Conservation (phyloP, 2,113 vertebrate genomes). For the Deroptyus accipitrinus region DNA sequence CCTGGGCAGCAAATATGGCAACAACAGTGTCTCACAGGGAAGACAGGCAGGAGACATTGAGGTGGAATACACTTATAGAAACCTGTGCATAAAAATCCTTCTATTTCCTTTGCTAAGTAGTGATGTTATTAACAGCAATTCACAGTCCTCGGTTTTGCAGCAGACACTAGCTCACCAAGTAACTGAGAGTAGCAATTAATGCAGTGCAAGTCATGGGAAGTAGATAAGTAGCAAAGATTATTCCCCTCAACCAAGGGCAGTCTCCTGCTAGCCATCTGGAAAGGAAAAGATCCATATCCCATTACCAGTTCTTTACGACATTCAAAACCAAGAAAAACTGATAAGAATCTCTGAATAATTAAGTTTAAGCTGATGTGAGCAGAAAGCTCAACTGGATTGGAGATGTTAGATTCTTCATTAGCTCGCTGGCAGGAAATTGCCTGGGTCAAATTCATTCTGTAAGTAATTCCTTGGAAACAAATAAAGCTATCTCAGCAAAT, state of each 20-base stretch:
- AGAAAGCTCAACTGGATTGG: not conserved
- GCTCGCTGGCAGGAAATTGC: not conserved
- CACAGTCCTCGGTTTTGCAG: not conserved
- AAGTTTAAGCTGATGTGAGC: conserved; percentile 30
- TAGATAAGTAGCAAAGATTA: not conserved
- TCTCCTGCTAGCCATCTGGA: not conserved
- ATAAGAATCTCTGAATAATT: conserved; percentile 48
- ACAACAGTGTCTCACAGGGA: not conserved
- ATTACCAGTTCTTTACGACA: not conserved
- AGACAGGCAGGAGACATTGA: not conserved
- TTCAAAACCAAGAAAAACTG: not conserved
- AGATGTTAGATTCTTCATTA: not conserved
- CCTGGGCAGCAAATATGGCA: not conserved
- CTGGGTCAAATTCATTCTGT: not conserved
- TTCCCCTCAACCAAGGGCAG: not conserved
- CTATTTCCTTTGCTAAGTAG: not conserved
- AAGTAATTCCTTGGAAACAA: not conserved
- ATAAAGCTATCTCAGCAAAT: not conserved
- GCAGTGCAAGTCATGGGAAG: not conserved
- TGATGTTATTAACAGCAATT: not conserved
- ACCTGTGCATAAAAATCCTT: not conserved
- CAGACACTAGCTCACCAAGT: not conserved
- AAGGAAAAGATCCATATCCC: conserved; percentile 10
- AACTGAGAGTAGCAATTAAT: conserved; percentile 7
- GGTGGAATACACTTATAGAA: not conserved